These are phyloP conservation scores for Anguilla japonica DNA, from an alignment of 2,113 vertebrate species.

Conservation along the genomic window DNA sequence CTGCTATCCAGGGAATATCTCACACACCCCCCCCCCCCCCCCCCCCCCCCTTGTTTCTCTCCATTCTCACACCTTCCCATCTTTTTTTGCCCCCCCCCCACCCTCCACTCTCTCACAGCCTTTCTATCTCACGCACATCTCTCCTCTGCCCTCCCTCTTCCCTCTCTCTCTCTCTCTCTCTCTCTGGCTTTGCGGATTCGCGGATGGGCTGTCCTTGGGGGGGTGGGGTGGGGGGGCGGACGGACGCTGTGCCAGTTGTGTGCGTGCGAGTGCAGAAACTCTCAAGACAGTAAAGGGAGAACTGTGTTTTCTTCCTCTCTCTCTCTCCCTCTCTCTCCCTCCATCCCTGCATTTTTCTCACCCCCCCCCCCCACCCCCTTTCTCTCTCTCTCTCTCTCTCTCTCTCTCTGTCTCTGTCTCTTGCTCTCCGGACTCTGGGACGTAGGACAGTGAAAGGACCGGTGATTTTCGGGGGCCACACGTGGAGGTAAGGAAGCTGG, in stretches of 20 bases:
- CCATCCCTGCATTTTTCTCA: constrained; percentile 25
- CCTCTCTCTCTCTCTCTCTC: constrained; percentile 43
- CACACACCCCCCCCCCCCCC: background rate
- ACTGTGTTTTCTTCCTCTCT: background rate
- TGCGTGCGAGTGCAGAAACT: background rate
- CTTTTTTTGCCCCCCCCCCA: background rate
- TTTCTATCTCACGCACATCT: constrained; percentile 21
- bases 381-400: constrained; percentile 25
- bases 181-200: constrained; percentile 30
- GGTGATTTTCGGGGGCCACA: background rate
- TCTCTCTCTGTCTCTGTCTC: no score
- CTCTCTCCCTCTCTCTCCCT: background rate
- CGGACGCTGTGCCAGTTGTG: constrained; percentile 19
- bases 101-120: constrained; percentile 8
- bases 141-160: constrained; percentile 21
- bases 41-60: background rate
- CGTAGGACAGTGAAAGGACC: background rate
- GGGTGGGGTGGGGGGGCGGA: background rate
- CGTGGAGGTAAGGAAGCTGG: background rate
- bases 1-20: background rate
- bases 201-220: constrained; percentile 9
- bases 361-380: constrained; percentile 16
- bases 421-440: background rate
- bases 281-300: background rate
- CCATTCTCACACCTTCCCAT: background rate